phyloP scores from a whole-genome alignment of 2,888 invertebrate species.

The Macrosiphum euphorbiae region DNA sequence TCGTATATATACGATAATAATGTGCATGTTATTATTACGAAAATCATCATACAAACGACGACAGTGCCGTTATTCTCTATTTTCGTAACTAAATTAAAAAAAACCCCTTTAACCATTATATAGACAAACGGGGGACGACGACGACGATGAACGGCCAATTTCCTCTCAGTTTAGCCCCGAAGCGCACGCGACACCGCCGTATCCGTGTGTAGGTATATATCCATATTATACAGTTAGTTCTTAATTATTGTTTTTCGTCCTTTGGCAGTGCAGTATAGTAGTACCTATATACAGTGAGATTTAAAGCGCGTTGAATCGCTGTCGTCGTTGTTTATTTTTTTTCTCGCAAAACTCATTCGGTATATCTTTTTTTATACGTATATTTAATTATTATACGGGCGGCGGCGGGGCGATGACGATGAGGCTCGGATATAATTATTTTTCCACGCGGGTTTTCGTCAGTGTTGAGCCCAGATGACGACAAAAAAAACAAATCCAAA shows the following conservation, averaged over 20 bases:
- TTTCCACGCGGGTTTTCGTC: constrained; percentile 12
- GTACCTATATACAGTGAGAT: neutral
- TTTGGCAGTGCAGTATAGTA: neutral
- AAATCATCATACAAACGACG: constrained; percentile 59
- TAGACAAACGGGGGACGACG: neutral
- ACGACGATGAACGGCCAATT: constrained; percentile 48
- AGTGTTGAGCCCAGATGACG: neutral
- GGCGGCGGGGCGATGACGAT: neutral
- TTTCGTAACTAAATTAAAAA: constrained; percentile 62
- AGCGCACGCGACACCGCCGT: neutral
- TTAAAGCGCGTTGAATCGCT: neutral
- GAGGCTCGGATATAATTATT: constrained; percentile 8
- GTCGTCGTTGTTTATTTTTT: neutral
- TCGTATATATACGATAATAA: neutral
- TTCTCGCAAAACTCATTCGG: neutral
- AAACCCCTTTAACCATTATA: constrained; percentile 50
- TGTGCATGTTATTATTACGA: constrained; percentile 10
- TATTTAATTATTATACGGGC: neutral
- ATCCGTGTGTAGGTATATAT: neutral
- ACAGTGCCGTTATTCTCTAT: constrained; percentile 23
- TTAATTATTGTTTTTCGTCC: constrained; percentile 27
- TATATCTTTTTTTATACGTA: constrained; percentile 2
- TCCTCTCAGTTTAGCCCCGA: constrained; percentile 45
- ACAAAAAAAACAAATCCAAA: neutral
- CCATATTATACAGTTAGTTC: constrained; percentile 4